Base-by-base conservation (phyloP, 2,113 vertebrate species). In the Leptobrachium ailaonicum region DNA sequence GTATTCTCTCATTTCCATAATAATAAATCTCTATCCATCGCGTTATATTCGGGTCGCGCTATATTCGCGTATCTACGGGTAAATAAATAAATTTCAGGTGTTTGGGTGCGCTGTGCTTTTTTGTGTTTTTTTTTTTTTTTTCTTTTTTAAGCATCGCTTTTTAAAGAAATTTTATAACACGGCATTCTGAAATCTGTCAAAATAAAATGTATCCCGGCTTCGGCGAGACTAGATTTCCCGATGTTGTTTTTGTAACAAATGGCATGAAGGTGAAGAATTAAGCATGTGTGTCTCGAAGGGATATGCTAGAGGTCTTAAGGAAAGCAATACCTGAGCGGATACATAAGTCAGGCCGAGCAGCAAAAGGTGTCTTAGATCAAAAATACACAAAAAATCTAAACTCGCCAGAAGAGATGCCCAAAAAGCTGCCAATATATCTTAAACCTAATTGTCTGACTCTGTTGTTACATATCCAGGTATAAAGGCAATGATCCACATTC, bases 191-290 rank as follows among this genome's bases (percentile, higher is more conserved):
- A 80, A 74, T 41, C 71, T 80, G 50, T 80, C 78, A 74, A 67
- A 74, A 80, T 74, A 68, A 60, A 60, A 67, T 68, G 58, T 71
- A 68, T 44, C 32, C 13, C 50, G 14, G 45, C 50, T 66, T 73
- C 42, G 42, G 45, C 13, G 41, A 66, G 41, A 80, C 44, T 62
- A 54, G 54, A 58, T 74, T 9, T 44, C 42, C 71, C 44, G 12
- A 44, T 62, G 77, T 72, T 73, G 77, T 80, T 72, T 72, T 56
- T 66, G 54, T 80, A 73, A 80, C 70, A 73, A 79, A 66, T 79
- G 58, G 69, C 43, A 72, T 43, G 63, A 56, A 79, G 70, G 71
- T 80, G 63, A 43, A 73, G 45, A 73, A 73, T 41, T 67, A 67
- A 60, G 47, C 45, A 50, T 32, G 44, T 2, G 53, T 8, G 50